Conservation (phyloP, 2,113 vertebrate genomes). For the Engraulis encrasicolus region DNA sequence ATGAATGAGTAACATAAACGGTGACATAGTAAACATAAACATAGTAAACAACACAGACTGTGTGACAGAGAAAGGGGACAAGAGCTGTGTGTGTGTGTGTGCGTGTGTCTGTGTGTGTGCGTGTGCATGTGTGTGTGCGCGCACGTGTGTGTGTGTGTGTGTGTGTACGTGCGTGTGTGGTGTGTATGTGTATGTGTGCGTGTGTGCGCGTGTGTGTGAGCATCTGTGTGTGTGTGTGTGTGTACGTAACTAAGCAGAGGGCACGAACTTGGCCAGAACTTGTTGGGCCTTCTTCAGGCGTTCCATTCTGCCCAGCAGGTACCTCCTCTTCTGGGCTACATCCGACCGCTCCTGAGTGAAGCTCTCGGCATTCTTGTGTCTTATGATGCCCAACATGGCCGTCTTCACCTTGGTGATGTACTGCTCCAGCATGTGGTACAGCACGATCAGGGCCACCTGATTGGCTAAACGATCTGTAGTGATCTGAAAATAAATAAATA, state of each 20-base stretch:
- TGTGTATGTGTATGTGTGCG: too few relatives aligned
- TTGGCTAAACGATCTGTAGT: conserved; percentile 65
- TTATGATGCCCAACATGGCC: conserved; percentile 59
- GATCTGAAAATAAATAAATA: conserved; percentile 69
- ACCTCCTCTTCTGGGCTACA: conserved; percentile 55
- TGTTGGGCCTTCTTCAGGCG: conserved; percentile 64
- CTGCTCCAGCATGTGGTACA: conserved; percentile 68
- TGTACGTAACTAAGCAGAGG: neutral
- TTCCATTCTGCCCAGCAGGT: conserved; percentile 50
- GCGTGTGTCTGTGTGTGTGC: too few relatives aligned
- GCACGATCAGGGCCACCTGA: conserved; percentile 75
- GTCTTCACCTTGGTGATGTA: conserved; percentile 62
- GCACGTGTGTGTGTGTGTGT: too few relatives aligned
- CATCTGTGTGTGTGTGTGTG: neutral
- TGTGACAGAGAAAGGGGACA: too few relatives aligned
- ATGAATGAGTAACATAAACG: too few relatives aligned
- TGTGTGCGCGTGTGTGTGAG: too few relatives aligned
- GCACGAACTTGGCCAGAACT: conserved; percentile 58
- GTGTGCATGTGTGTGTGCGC: too few relatives aligned
- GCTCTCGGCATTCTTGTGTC: conserved; percentile 46
- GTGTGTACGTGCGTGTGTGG: too few relatives aligned
- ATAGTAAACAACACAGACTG: too few relatives aligned
- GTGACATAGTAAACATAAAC: too few relatives aligned
- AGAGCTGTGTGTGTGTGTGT: too few relatives aligned
- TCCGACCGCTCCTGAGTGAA: conserved; percentile 66